Evolutionary conservation across 2,888 invertebrate genomes (phyloP), one percentile per base, ranked within the genome.

Genomic region (Tipula lateralis): DNA sequence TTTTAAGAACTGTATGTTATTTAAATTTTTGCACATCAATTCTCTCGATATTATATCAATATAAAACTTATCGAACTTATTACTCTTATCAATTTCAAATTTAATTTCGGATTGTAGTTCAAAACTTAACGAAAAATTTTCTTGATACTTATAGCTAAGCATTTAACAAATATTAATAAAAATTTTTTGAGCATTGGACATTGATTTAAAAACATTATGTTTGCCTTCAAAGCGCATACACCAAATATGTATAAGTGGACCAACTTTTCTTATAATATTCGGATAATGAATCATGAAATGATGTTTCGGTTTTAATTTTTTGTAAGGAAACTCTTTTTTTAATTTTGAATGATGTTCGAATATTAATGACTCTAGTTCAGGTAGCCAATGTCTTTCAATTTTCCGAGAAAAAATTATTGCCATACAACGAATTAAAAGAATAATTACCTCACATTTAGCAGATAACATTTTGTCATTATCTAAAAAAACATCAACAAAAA

Each of bases 171-270:
- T 16, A 83, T 83, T 83, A 32, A 83, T 83, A 34, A 32, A 83
- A 13, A 16, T 83, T 34, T 83, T 83, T 83, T 83, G 83, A 3
- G 34, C 19, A 16, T 34, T 30, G 2, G 36, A 3, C 32, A 83
- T 32, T 32, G 19, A 3, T 34, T 83, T 83, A 36, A 83, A 83
- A 34, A 32, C n/a, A 2, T 83, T 83, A 32, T 84, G 84, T 24
- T 81, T 84, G 2, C 81, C 84, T 13, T 84, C 84, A 29, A 84
- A 84, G 7, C 84, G 80, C 84, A 84, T 84, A 13, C 84, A 81
- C 81, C 81, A 84, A 32, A 81, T 80, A 7, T 50, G 29, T 30
- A 84, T 81, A 9, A 84, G 34, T 1, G 84, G 6, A 32, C 32
- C 32, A 6, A 32, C 32, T 32, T 32, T 32, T 32, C 32, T 32